Evolutionary conservation across 2,113 vertebrate genomes (phyloP).

Genomic region (Eptesicus fuscus): DNA sequence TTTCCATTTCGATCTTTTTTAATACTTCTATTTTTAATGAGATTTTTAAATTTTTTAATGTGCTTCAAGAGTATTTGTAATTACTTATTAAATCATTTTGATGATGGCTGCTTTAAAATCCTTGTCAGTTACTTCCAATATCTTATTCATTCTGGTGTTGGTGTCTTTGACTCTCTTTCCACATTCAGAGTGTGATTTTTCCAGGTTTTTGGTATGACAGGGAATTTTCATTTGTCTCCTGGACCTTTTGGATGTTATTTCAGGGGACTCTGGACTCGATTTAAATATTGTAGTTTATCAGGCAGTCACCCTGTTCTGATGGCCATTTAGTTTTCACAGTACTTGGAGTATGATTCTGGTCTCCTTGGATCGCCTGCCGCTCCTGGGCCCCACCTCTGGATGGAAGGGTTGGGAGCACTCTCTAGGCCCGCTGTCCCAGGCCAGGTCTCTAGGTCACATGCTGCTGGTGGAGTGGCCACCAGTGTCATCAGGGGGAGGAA

Average conservation of each 20-base stretch:
- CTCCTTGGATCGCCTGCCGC: background rate
- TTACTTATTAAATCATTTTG: conserved; percentile 38
- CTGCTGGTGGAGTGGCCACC: background rate
- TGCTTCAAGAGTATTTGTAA: conserved; percentile 13
- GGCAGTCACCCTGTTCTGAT: background rate
- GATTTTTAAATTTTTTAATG: background rate
- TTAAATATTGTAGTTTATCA: conserved; percentile 28
- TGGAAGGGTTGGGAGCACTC: background rate
- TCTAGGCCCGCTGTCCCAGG: background rate
- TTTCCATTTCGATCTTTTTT: conserved; percentile 17
- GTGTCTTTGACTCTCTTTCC: background rate
- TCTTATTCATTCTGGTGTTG: conserved; percentile 5
- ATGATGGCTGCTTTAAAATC: conserved; percentile 36
- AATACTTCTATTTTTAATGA: background rate
- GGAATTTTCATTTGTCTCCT: conserved; percentile 27
- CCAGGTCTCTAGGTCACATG: background rate
- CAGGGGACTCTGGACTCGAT: background rate
- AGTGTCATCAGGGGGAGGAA: background rate
- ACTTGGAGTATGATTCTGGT: background rate
- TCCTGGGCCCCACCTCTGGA: background rate
- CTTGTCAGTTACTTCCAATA: conserved; percentile 12
- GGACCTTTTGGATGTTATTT: conserved; percentile 8
- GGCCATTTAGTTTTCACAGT: conserved; percentile 24
- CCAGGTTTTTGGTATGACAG: background rate
- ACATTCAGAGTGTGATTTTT: conserved; percentile 35